Evolutionary conservation across 2,113 vertebrate species (phyloP).

Genomic region (Mionectes macconnelli): DNA sequence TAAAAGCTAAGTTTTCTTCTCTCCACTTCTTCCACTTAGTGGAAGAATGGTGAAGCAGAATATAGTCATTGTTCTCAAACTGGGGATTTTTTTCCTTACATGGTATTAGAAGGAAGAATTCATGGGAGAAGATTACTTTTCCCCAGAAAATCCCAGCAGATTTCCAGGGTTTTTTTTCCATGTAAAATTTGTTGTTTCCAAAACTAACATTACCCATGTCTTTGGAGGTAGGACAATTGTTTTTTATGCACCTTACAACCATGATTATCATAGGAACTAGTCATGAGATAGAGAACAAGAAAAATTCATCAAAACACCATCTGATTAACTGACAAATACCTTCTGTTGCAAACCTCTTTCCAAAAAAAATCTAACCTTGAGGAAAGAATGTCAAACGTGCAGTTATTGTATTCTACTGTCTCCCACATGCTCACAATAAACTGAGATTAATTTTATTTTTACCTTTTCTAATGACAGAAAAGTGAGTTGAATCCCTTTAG

Average conservation of each 20-base stretch:
- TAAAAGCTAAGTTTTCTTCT: not conserved
- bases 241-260: not conserved
- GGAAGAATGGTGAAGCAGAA: not conserved
- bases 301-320: not conserved
- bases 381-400: not conserved
- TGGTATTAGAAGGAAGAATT: not conserved
- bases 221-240: not conserved
- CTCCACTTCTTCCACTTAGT: not conserved
- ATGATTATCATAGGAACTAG: not conserved
- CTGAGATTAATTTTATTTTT: not conserved
- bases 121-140: not conserved
- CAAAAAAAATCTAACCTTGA: not conserved
- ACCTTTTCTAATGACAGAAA: not conserved
- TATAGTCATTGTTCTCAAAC: not conserved
- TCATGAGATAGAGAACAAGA: not conserved
- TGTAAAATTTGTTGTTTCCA: not conserved
- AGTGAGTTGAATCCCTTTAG: not conserved
- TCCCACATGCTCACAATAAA: not conserved
- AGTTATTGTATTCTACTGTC: not conserved
- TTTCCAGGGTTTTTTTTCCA: not conserved
- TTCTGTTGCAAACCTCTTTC: not conserved
- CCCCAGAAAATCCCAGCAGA: not conserved
- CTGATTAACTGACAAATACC: constrained; percentile 1
- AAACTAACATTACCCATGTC: not conserved
- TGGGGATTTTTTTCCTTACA: not conserved